These are phyloP conservation scores for Drosophila nigritarsus DNA, from an alignment of 2,888 invertebrate species.

Conservation along the genomic window DNA sequence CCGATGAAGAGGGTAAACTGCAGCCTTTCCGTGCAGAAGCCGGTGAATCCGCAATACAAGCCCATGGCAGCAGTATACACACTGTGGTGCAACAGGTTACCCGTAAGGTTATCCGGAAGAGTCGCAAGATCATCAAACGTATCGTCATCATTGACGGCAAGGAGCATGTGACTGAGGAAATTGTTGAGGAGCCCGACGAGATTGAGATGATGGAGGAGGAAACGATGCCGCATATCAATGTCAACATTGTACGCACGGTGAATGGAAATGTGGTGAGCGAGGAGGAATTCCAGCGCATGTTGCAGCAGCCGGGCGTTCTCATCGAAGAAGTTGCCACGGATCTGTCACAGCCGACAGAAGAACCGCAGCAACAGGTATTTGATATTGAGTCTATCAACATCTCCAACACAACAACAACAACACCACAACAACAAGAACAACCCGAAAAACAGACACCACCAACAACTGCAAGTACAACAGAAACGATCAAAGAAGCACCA, in stretches of 20 bases:
- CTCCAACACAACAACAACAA: conserved; percentile 63
- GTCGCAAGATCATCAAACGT: conserved; percentile 90
- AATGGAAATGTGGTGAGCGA: conserved; percentile 85
- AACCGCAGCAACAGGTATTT: conserved; percentile 84
- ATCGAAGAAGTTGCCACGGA: conserved; percentile 81
- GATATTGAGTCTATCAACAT: conserved; percentile 82
- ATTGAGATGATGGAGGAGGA: conserved; percentile 83
- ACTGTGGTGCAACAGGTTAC: conserved; percentile 94
- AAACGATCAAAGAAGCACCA: conserved; percentile 84
- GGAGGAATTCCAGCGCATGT: conserved; percentile 82
- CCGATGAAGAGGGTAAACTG: conserved; percentile 80
- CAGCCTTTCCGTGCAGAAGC: conserved; percentile 82
- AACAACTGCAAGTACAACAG: conserved; percentile 55
- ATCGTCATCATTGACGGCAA: conserved; percentile 93
- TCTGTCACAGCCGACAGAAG: conserved; percentile 58
- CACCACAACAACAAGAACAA: conserved; percentile 54
- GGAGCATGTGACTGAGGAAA: conserved; percentile 93
- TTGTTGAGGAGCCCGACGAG: conserved; percentile 93
- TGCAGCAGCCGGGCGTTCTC: conserved; percentile 81
- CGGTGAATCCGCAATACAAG: conserved; percentile 38
- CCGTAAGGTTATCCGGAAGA: conserved; percentile 90
- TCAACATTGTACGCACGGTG: conserved; percentile 87
- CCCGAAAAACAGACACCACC: conserved; percentile 70
- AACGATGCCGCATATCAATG: conserved; percentile 79
- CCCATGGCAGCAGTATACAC: conserved; percentile 86